Evolutionary conservation across 2,113 vertebrate genomes (phyloP), one percentile per base, ranked within the genome.

Genomic region (Caranx melampygus): DNA sequence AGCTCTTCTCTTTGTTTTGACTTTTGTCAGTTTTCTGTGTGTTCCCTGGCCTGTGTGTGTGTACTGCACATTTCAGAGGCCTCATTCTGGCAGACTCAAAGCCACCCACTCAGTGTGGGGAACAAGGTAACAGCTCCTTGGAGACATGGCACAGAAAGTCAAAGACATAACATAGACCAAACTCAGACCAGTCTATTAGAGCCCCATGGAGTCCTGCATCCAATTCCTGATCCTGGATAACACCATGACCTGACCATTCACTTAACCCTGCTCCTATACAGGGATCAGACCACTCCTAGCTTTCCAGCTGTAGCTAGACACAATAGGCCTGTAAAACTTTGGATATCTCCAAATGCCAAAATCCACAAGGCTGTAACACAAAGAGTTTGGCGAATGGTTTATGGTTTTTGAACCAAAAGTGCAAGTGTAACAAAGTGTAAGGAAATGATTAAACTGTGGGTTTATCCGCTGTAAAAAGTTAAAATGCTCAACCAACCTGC

Each of bases 131-230:
- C 81, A 62, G 73, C 60, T 66, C 69, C 68, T 75, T 79, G 63
- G 73, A 86, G 76, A 84, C 78, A 78, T 67, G 75, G 69, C 62
- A 83, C 58, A 69, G 60, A 72, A 83, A 75, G 66, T 60, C 12
- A 55, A 78, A 80, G 83, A 75, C 81, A 77, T 35, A 75, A 62
- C 55, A 52, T 60, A 85, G 72, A 84, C 68, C n/a, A 44, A 81
- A 71, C 44, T 40, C 47, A 67, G 35, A 52, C 51, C 63, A 66
- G 47, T 37, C 49, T 55, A 44, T 57, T 79, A 67, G 72, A 84
- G 75, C 51, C 14, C 60, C 60, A 13, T 44, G 16, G 13, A 79
- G 47, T 74, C 21, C 47, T 47, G 3, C 49, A 52, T 84, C 26
- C 62, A 78, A 34, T 65, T 59, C 61, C 34, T 65, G 67, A 81